phyloP scores from a whole-genome alignment of 1,140 invertebrate genomes.

The Apis dorsata region DNA sequence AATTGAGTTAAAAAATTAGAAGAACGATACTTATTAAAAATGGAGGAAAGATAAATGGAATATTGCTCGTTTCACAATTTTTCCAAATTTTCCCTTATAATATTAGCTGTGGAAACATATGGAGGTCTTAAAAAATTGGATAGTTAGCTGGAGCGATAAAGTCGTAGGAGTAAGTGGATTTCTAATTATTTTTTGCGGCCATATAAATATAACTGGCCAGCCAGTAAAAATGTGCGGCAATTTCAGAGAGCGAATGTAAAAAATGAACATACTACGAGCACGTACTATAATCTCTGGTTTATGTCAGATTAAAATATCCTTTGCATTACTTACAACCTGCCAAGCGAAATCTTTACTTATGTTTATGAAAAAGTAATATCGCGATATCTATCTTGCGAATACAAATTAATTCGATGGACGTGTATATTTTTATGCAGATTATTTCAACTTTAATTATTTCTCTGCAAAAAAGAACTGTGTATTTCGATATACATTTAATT shows the following conservation, averaged over 20 bases:
- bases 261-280: neutral
- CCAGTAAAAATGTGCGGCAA: constrained; percentile 10
- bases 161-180: neutral
- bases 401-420: neutral
- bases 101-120: neutral
- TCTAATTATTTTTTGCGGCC: constrained; percentile 20
- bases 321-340: neutral
- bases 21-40: too few species aligned
- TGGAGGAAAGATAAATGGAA: neutral
- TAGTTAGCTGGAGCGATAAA: neutral
- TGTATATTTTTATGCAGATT: neutral
- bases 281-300: constrained; percentile 22
- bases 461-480: too few species aligned
- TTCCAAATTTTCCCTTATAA: neutral
- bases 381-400: neutral
- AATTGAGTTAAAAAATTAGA: too few species aligned
- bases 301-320: constrained; percentile 16
- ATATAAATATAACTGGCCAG: neutral
- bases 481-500: too few species aligned
- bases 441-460: neutral
- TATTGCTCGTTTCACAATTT: neutral
- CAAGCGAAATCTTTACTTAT: constrained; percentile 3
- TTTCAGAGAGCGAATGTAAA: constrained; percentile 20
- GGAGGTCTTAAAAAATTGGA: constrained; percentile 2
- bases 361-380: neutral